These are phyloP conservation scores for Sturnira hondurensis DNA, from an alignment of 2,113 vertebrate genomes.

Conservation along the genomic window DNA sequence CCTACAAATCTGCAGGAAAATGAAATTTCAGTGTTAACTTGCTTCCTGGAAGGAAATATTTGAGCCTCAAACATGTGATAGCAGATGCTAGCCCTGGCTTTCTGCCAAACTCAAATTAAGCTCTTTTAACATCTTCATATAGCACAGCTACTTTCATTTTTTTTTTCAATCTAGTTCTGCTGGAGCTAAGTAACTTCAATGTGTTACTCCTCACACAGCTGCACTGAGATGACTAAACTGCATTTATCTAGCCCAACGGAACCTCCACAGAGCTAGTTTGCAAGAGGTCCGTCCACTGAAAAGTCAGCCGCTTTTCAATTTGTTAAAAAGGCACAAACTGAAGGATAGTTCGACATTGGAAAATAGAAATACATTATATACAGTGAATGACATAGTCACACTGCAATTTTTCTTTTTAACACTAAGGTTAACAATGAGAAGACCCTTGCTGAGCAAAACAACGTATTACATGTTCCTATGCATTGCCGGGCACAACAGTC, in stretches of 20 bases:
- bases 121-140: conserved; percentile 10
- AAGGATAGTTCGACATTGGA: not conserved
- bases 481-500: not conserved
- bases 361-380: not conserved
- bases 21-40: not conserved
- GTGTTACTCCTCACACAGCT: not conserved
- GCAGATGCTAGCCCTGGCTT: conserved; percentile 22
- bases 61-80: not conserved
- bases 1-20: not conserved
- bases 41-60: conserved; percentile 41
- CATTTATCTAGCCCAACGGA: not conserved
- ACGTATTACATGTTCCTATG: not conserved
- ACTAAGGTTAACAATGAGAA: not conserved
- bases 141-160: not conserved
- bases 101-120: conserved; percentile 36
- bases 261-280: not conserved
- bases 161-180: not conserved
- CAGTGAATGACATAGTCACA: not conserved
- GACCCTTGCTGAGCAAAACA: not conserved
- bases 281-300: not conserved
- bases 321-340: not conserved
- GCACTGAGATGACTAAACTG: not conserved
- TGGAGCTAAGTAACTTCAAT: not conserved
- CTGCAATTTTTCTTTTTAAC: not conserved
- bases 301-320: not conserved